These are phyloP conservation scores for Scortum barcoo DNA, from an alignment of 2,113 vertebrate genomes.

Conservation along the genomic window DNA sequence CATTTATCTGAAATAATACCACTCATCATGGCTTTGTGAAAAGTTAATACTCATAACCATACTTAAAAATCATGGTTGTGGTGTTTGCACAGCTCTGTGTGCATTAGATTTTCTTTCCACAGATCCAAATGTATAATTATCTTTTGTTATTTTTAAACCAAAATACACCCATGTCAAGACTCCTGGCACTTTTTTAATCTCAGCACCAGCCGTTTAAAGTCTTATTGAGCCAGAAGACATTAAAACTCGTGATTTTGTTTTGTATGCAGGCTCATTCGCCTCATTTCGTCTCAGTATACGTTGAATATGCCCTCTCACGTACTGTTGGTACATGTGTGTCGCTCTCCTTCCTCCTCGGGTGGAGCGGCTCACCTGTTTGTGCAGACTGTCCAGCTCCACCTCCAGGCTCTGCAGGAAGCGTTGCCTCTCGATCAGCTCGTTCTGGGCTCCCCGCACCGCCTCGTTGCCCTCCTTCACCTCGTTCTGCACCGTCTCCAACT, in stretches of 20 bases:
- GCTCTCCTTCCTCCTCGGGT: neutral
- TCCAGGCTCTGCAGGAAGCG: constrained; percentile 86
- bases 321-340: too few relatives aligned
- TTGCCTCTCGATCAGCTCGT: constrained; percentile 84
- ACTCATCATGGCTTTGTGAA: constrained; percentile 12
- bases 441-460: constrained; percentile 79
- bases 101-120: constrained; percentile 33
- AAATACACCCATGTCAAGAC: constrained; percentile 1
- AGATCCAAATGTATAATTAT: neutral
- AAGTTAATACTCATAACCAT: constrained; percentile 5
- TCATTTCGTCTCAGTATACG: neutral
- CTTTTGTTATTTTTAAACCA: neutral
- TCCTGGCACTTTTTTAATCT: neutral
- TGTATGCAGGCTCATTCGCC: neutral
- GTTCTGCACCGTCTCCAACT: constrained; percentile 85
- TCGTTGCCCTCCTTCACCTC: constrained; percentile 85
- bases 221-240: neutral
- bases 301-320: too few relatives aligned
- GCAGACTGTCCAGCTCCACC: constrained; percentile 86
- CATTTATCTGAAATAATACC: neutral
- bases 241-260: neutral
- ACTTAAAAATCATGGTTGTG: neutral
- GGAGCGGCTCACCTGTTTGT: constrained; percentile 83
- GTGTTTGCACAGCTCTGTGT: constrained; percentile 12
- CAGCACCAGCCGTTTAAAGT: neutral